These are phyloP conservation scores for Grus americana DNA, from an alignment of 2,113 vertebrate genomes.

Conservation along the genomic window DNA sequence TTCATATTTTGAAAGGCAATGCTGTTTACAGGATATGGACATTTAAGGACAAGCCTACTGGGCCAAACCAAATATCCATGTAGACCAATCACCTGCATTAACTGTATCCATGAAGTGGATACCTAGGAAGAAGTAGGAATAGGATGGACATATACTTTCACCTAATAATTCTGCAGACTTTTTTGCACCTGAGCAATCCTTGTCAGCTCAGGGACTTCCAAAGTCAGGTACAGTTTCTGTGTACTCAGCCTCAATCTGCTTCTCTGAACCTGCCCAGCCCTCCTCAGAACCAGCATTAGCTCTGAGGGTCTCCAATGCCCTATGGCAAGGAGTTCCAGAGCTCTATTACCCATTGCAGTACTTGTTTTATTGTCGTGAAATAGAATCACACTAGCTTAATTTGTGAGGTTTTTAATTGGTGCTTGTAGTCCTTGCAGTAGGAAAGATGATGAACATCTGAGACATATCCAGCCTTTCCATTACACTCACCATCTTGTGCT, in stretches of 20 bases:
- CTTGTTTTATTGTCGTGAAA: background rate
- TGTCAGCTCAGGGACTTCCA: background rate
- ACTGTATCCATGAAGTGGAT: background rate
- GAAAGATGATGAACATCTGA: background rate
- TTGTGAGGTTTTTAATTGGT: background rate
- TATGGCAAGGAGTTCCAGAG: background rate
- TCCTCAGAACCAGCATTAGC: background rate
- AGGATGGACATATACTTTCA: accelerated
- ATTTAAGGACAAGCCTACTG: background rate
- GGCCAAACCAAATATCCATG: background rate
- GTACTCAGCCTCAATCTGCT: background rate
- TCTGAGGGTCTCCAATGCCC: background rate
- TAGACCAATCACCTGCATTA: background rate
- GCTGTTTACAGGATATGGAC: background rate
- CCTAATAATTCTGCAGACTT: background rate
- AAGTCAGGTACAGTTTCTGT: background rate
- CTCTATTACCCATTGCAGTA: background rate
- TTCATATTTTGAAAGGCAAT: background rate
- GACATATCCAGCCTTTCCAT: background rate
- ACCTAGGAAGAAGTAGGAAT: background rate
- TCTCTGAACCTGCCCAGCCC: background rate
- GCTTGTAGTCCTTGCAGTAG: background rate
- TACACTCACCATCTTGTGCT: background rate
- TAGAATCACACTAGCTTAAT: background rate
- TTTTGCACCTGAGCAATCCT: background rate